A percentile compares a stretch with the other conserved stretches of the same genome.
Evolutionary conservation across 2,888 invertebrate species (phyloP).

Genomic region (Bombylius discolor): DNA sequence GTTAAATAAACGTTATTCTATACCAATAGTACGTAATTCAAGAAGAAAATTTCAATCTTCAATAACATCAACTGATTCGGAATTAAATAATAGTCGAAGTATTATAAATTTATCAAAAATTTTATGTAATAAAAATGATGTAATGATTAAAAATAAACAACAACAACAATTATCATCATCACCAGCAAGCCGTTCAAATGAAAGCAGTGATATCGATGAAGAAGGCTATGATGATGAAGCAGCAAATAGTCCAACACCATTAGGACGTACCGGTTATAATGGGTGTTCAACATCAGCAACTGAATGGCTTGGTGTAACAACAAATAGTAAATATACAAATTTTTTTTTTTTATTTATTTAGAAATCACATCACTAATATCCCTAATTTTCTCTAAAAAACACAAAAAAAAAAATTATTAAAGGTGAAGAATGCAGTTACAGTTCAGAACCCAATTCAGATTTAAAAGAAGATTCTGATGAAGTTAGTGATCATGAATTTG

Average conservation of each 20-base stretch:
- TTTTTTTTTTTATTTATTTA: background rate
- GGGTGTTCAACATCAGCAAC: conserved; percentile 52
- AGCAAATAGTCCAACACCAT: conserved; percentile 42
- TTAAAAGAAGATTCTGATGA: conserved; percentile 44
- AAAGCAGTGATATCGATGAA: conserved; percentile 33
- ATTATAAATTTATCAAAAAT: background rate
- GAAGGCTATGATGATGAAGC: conserved; percentile 44
- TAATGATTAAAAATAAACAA: background rate
- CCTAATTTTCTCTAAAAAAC: background rate
- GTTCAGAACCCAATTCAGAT: conserved; percentile 59
- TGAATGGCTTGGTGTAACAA: conserved; percentile 80
- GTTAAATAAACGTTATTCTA: background rate
- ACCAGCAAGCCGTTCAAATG: conserved; percentile 9
- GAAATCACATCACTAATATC: no score
- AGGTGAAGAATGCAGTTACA: conserved; percentile 70
- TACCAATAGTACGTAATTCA: background rate
- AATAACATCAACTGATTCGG: background rate
- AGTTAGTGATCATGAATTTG: conserved; percentile 47
- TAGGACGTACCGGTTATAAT: conserved; percentile 32
- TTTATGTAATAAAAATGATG: background rate
- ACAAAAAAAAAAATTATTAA: background rate
- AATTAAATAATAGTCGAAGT: background rate
- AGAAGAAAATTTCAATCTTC: background rate
- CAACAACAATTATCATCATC: no score
- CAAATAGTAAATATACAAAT: conserved; percentile 52